phyloP scores from a whole-genome alignment of 2,797 vertebrate species.

The Pipistrellus pipistrellus region DNA sequence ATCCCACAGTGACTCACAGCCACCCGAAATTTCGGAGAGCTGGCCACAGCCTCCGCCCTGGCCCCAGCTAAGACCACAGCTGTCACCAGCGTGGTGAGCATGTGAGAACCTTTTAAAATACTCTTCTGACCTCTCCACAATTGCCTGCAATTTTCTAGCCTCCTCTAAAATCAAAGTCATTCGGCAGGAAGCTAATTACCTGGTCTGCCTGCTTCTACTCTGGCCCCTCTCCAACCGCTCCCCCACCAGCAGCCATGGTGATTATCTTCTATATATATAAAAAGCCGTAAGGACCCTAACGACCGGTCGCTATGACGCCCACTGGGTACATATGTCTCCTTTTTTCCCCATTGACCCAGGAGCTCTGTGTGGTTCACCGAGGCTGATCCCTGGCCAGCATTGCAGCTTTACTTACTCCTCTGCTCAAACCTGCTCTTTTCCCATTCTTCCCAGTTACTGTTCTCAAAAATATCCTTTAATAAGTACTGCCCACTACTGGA shows the following conservation, averaged over 20 bases:
- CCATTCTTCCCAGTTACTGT: no score
- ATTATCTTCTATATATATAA: neutral
- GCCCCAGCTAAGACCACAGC: neutral
- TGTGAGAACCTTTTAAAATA: slow-evolving; percentile 29
- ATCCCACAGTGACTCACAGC: neutral
- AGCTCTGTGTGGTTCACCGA: no score
- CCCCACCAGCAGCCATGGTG: neutral
- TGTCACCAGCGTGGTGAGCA: neutral
- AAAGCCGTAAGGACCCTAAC: no score
- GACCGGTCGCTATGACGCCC: no score
- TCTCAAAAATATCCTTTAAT: no score
- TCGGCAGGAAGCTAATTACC: slow-evolving; percentile 52
- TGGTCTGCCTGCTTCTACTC: neutral
- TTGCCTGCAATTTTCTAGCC: slow-evolving; percentile 65
- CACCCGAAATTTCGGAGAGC: neutral
- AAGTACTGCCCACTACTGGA: no score
- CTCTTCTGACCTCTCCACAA: slow-evolving; percentile 48
- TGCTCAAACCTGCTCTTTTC: no score
- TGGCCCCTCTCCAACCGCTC: neutral
- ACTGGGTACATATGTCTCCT: no score
- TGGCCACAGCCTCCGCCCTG: neutral
- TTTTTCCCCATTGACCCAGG: no score
- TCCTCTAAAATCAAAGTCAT: slow-evolving; percentile 34
- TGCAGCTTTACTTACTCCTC: no score
- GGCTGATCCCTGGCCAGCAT: no score